These are phyloP conservation scores for Mormyrops boulengeri DNA, from an alignment of 2,797 vertebrate genomes.

Conservation along the genomic window DNA sequence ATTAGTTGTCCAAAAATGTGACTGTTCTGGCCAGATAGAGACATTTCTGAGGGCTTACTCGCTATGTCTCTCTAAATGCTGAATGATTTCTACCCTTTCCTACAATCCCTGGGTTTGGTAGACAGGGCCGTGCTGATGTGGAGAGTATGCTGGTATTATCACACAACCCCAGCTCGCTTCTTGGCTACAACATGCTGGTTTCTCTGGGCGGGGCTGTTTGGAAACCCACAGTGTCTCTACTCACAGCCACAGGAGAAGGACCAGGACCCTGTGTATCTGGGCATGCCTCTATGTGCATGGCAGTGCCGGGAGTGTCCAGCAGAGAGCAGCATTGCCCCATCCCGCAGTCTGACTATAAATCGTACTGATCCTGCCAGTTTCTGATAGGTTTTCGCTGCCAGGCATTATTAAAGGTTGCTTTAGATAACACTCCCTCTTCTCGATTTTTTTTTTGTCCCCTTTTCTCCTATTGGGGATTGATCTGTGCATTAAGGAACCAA, in stretches of 20 bases:
- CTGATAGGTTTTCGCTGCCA: background rate
- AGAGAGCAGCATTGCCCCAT: constrained; percentile 12
- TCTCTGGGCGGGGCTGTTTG: background rate
- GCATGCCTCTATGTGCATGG: background rate
- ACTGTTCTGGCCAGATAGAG: background rate
- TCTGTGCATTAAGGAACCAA: background rate
- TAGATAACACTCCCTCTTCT: background rate
- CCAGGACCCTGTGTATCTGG: background rate
- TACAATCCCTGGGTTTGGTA: background rate
- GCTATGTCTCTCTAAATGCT: background rate
- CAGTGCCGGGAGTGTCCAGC: background rate
- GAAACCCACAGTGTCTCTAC: background rate
- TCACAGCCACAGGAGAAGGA: background rate
- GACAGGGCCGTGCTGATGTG: background rate
- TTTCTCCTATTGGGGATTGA: background rate
- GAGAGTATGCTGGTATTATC: background rate
- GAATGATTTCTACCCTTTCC: background rate
- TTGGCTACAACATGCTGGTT: background rate
- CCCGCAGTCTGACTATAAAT: background rate
- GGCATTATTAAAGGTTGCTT: constrained; percentile 1
- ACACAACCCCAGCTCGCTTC: background rate
- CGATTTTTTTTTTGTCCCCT: background rate
- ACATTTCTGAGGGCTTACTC: background rate
- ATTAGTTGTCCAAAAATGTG: background rate
- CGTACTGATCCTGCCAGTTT: background rate